These are phyloP conservation scores for Sporophila hypoxantha DNA, from an alignment of 2,113 vertebrate species.

Conservation along the genomic window DNA sequence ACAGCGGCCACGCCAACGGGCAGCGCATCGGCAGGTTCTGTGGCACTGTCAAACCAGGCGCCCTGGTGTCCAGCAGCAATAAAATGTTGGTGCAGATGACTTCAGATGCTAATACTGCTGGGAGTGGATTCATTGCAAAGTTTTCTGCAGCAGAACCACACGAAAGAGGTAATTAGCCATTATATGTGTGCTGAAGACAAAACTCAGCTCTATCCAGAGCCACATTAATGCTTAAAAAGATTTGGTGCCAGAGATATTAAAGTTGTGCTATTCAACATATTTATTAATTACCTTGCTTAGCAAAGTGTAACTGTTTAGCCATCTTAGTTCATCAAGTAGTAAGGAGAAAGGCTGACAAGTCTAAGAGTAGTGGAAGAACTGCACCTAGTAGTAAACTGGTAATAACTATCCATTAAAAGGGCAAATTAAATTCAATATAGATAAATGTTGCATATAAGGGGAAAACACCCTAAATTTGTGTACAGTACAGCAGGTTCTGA, in stretches of 20 bases:
- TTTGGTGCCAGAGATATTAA: background rate
- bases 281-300: background rate
- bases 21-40: slow-evolving; percentile 95
- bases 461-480: background rate
- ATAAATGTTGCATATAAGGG: background rate
- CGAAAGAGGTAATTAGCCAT: slow-evolving; percentile 80
- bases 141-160: slow-evolving; percentile 88
- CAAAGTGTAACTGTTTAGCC: background rate
- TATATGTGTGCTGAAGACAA: background rate
- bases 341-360: background rate
- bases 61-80: slow-evolving; percentile 88
- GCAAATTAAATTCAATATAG: background rate
- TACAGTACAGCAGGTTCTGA: background rate
- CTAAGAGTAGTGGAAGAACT: background rate
- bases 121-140: slow-evolving; percentile 90
- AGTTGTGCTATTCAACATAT: background rate
- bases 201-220: background rate
- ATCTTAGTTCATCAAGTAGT: background rate
- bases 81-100: slow-evolving; percentile 97
- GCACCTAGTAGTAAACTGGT: background rate
- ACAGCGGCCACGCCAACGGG: slow-evolving; percentile 79
- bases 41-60: slow-evolving; percentile 87
- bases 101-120: slow-evolving; percentile 94
- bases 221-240: background rate
- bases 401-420: background rate